Base-by-base conservation (phyloP, 2,113 vertebrate genomes). In the Peromyscus maniculatus region DNA sequence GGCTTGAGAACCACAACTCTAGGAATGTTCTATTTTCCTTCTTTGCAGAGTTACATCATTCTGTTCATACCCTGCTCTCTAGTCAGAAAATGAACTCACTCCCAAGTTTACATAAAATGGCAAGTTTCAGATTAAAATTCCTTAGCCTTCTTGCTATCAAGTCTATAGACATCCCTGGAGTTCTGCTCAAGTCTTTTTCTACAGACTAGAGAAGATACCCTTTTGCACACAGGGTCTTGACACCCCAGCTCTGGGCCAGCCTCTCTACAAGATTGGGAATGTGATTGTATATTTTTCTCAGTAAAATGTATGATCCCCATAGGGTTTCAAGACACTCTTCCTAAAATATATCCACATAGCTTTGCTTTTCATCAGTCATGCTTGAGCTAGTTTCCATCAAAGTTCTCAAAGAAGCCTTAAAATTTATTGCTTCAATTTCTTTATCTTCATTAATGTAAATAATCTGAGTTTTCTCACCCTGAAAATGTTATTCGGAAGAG, bases 51-150 rank as follows among this genome's bases (percentile, higher is more conserved):
- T 71, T 57, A 82, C 8, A 80, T 43, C 26, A 86, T 79, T 94
- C 72, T 21, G 71, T 74, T 92, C 67, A 83, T 64, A 49, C 4
- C 11, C 22, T 31, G 22, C 7, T 64, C 8, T 89, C 28, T 80
- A 75, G 26, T 21, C 49, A 94, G 82, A 12, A 94, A 93, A 93
- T 36, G 19, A 89, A 91, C 8, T 89, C 69, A n/a, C 7, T 8
- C 87, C 67, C 33, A 66, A 80, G 74, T 86, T 92, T 64, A 92
- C 16, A 31, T 69, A 89, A 86, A 80, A 57, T 24, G 5, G 5
- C 71, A 93, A 96, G 36, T 36, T 87, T 94, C 90, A 46, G 36
- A n/a, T 7, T 55, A 36, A 93, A 80, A 59, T 89, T 77, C 13
- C 36, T 72, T 82, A 69, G 95, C 28, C 62, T 94, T 94, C 2